Evolutionary conservation across 2,113 vertebrate genomes (phyloP).

Genomic region (Psilopsiagon aurifrons): DNA sequence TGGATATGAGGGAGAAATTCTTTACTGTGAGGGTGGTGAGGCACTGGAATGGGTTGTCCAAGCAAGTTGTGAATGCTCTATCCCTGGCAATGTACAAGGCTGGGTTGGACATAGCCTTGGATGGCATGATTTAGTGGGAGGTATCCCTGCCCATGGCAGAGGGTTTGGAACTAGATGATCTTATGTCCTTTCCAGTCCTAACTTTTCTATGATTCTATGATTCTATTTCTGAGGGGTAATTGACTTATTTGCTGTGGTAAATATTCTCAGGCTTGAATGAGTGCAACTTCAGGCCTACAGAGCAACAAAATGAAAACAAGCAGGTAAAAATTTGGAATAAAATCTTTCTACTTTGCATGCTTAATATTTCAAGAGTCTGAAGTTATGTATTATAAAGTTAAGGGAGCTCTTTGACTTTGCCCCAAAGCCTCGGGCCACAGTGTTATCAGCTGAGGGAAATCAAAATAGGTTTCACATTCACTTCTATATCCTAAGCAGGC

Average conservation of each 20-base stretch:
- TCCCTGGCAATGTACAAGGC: no score
- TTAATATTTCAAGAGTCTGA: neutral
- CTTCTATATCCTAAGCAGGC: neutral
- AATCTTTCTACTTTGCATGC: neutral
- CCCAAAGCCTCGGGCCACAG: neutral
- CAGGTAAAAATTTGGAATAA: neutral
- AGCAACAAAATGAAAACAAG: neutral
- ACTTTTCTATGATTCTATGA: no score
- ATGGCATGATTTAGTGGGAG: no score
- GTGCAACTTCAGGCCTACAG: neutral
- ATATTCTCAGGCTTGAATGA: neutral
- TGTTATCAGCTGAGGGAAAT: neutral
- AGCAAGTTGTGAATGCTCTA: no score
- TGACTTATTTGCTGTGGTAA: neutral
- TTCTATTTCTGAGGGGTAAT: neutral
- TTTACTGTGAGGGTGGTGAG: no score
- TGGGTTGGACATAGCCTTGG: no score
- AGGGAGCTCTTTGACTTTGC: neutral
- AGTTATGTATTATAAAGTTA: neutral
- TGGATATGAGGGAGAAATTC: no score
- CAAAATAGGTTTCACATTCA: neutral
- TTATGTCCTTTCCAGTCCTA: no score
- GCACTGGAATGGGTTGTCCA: no score
- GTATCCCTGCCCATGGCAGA: no score
- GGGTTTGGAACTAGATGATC: no score